phyloP scores from a whole-genome alignment of 37 sponge, comb jelly and placozoan genomes.

The Axinella damicornis region DNA sequence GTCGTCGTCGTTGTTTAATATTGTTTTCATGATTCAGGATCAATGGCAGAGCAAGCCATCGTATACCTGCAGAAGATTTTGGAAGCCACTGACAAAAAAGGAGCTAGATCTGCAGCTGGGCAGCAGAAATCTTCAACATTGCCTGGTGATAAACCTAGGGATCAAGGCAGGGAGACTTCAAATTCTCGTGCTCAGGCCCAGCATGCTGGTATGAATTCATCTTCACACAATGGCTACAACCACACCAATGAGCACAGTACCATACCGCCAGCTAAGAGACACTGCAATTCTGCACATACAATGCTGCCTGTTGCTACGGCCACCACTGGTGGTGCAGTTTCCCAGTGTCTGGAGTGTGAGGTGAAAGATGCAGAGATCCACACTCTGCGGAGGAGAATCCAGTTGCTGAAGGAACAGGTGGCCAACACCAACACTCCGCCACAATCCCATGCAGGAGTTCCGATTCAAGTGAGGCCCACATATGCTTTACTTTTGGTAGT shows the following conservation, averaged over 20 bases:
- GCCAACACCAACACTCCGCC: too few relatives aligned
- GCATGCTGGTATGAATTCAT: background rate
- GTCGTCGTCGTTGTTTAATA: background rate
- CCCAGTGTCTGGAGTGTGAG: conserved; percentile 43
- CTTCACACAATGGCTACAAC: background rate
- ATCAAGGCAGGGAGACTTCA: background rate
- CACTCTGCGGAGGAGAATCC: conserved; percentile 45
- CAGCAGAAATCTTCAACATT: too few relatives aligned
- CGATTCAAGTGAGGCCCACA: too few relatives aligned
- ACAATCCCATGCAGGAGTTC: too few relatives aligned
- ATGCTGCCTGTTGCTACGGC: background rate
- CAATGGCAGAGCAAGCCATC: conserved; percentile 30
- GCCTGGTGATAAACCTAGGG: too few relatives aligned
- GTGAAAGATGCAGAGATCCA: conserved; percentile 58
- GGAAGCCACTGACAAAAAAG: background rate
- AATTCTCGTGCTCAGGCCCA: background rate
- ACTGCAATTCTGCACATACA: background rate
- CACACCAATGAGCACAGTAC: background rate
- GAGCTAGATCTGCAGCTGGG: too few relatives aligned
- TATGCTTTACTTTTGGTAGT: too few relatives aligned
- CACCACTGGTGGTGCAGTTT: background rate
- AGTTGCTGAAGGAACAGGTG: conserved; percentile 39
- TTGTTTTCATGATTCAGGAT: conserved; percentile 7
- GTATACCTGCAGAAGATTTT: conserved; percentile 16
- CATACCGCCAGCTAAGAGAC: conserved; percentile 17